These are phyloP conservation scores for Suillia variegata DNA, from an alignment of 2,888 invertebrate species.

Conservation along the genomic window DNA sequence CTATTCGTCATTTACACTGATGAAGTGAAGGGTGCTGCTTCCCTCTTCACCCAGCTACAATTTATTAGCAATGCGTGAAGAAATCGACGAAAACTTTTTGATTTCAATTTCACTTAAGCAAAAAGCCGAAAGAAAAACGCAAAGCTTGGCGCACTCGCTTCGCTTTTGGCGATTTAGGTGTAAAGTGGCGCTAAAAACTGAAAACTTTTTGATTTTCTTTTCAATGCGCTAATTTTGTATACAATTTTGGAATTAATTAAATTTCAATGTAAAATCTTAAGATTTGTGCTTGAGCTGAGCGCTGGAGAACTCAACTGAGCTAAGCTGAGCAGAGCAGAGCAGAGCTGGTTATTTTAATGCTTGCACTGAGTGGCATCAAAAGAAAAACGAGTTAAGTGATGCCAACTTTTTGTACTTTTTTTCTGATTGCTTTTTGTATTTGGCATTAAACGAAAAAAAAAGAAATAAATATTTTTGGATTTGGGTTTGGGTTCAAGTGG, in stretches of 20 bases:
- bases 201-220: neutral
- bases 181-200: neutral
- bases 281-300: too few species aligned
- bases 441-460: neutral
- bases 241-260: neutral
- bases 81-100: conserved; percentile 1
- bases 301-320: too few species aligned
- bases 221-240: neutral
- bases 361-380: neutral
- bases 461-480: too few species aligned
- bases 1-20: neutral
- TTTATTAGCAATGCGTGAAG: neutral
- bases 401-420: neutral
- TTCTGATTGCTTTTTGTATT: neutral
- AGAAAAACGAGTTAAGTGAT: conserved; percentile 2
- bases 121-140: neutral
- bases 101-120: neutral
- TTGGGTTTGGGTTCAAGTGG: neutral
- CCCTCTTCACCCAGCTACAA: too few species aligned
- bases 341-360: neutral
- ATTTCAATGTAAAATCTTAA: conserved; percentile 3
- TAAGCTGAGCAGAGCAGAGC: too few species aligned
- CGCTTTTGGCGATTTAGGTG: too few species aligned
- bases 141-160: too few species aligned
- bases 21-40: neutral